Evolutionary conservation across 2,888 invertebrate genomes (phyloP), one percentile per base, ranked within the genome.

Genomic region (Lasioglossum malachurum): DNA sequence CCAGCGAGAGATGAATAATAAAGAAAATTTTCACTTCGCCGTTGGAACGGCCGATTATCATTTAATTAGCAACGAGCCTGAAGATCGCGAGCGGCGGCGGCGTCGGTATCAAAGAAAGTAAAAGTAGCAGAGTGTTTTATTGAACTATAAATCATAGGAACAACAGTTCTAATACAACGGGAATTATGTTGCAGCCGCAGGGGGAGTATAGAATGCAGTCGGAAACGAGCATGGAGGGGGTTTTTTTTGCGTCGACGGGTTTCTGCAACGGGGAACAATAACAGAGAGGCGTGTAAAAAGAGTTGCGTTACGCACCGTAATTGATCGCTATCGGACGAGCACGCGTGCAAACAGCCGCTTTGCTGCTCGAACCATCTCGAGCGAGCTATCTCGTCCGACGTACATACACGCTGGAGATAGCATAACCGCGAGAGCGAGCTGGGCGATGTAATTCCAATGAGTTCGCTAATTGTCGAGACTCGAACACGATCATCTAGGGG

Each of bases 311-410:
- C 84, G 84, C 84, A 79, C 78, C 64, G 83, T 85, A 83, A 85
- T 85, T 83, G 84, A 85, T 85, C 73, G 72, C 67, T 85, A 85
- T 85, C 84, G 75, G 53, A 72, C 78, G 83, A 85, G 84, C 84
- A 85, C 84, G 83, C 83, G 84, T 85, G 84, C 84, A 85, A 85
- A 85, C 78, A 85, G 57, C 78, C 84, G 78, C 83, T 85, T 85
- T 85, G 67, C 84, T 76, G 84, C 49, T 72, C 83, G 72, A 83
- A 85, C 78, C 78, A 85, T 83, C 84, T 72, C 19, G 31, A 69
- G 38, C 44, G 74, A 67, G 80, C 67, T 72, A 67, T 49, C 73
- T 53, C n/a, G 67, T 38, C n/a, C 60, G 60, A 46, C 27, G 76
- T 44, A 27, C 67, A 35, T 53, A 73, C 60, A 49, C 60, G 14